These are phyloP conservation scores for Petrocephalus zakoni DNA, from an alignment of 2,113 vertebrate species.

Conservation along the genomic window DNA sequence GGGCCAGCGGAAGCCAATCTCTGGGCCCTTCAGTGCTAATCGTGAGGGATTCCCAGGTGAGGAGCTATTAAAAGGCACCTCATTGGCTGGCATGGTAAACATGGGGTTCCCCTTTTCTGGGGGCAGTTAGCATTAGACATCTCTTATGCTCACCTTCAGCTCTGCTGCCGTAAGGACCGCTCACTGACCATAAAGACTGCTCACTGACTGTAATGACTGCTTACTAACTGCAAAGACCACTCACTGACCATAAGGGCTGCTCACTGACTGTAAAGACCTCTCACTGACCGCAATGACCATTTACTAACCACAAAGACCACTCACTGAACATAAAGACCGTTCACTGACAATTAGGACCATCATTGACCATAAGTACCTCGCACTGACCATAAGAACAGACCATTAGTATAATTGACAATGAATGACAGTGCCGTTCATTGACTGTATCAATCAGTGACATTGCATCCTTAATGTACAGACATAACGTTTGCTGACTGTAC, in stretches of 20 bases:
- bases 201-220: neutral
- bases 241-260: neutral
- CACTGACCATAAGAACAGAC: neutral
- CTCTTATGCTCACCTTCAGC: conserved; percentile 21
- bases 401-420: neutral
- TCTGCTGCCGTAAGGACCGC: conserved; percentile 18
- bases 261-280: neutral
- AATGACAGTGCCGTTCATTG: neutral
- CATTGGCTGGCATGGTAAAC: conserved; percentile 43
- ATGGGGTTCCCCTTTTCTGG: conserved; percentile 40
- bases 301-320: neutral
- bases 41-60: conserved; percentile 31
- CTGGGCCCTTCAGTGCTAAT: conserved; percentile 37
- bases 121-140: neutral
- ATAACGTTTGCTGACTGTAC: neutral
- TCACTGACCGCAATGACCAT: neutral
- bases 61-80: conserved; percentile 41
- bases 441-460: neutral
- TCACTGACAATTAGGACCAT: neutral
- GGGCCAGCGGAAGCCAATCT: conserved; percentile 25
- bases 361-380: neutral
- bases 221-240: neutral
- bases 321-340: neutral
- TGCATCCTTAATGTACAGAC: no score
- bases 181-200: neutral